These are phyloP conservation scores for Fratercula arctica DNA, from an alignment of 2,797 vertebrate genomes.

Conservation along the genomic window DNA sequence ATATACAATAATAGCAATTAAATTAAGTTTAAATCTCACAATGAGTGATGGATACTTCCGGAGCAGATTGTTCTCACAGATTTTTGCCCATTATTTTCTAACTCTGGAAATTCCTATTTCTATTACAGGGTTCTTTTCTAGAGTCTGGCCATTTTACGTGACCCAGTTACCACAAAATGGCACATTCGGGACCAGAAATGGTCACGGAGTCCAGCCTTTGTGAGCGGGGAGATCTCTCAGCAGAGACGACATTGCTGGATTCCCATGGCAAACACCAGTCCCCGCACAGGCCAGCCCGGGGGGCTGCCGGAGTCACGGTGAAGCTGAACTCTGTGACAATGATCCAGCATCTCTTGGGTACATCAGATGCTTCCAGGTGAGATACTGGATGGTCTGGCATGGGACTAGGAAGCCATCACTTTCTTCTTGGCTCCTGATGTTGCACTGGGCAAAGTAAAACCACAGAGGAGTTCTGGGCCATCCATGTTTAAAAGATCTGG, in stretches of 20 bases:
- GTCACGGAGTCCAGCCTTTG: background rate
- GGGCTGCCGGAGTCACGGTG: background rate
- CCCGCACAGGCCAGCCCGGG: background rate
- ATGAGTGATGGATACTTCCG: constrained; percentile 19
- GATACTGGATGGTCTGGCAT: background rate
- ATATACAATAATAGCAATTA: constrained; percentile 46
- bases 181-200: background rate
- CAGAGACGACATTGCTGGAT: background rate
- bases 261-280: background rate
- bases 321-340: background rate
- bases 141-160: background rate
- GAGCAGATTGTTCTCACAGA: background rate
- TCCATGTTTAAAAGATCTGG: background rate
- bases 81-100: constrained; percentile 18
- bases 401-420: background rate
- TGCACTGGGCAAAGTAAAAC: background rate
- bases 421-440: background rate
- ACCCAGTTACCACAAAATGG: background rate
- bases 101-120: constrained; percentile 17
- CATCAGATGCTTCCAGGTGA: background rate
- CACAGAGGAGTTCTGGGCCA: background rate
- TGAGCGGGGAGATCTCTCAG: background rate
- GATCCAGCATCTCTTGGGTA: background rate
- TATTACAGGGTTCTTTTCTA: background rate
- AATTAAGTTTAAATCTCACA: constrained; percentile 59